Base-by-base conservation (phyloP, 2,797 vertebrate species). In the Falco rusticolus region DNA sequence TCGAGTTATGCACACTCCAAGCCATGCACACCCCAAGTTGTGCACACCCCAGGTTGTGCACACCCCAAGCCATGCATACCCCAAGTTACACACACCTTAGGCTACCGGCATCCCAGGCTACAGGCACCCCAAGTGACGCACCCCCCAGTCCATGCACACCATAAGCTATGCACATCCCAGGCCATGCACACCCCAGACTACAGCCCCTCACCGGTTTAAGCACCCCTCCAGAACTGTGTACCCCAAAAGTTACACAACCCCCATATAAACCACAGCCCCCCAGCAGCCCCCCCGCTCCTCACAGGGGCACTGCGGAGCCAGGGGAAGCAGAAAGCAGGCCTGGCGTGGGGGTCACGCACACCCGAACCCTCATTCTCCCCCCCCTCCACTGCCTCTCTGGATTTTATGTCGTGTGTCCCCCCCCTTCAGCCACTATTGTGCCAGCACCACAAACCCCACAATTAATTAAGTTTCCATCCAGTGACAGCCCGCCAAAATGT, bases 401-500 rank as follows among this genome's bases (percentile, higher is more conserved):
- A 81, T 93, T 89, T 66, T 6, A 48, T 37, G 37, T 37, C 37
- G 37, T 16, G 21, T 57, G 29, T 34, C 6, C n/a, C 22, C 14
- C 34, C 24, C n/a, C 25, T 37, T 34, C 96, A 82, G 91, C 75
- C 56, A 10, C 77, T 78, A 90, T 96, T 96, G 96, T 96, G 84
- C 79, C 57, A n/a, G 25, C 34, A 31, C 83, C 37, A 51, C 84
- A 93, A 81, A 85, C 79, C 84, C 85, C 69, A n/a, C 89, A 61
- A 96, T 96, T 97, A 96, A 96, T 97, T 95, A 97, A 77, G 82
- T 90, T 95, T 95, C 89, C 95, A 82, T 63, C 68, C 83, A 66
- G 90, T 95, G 96, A 97, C 94, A 93, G 96, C 96, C 97, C 96
- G 94, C 96, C 97, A 97, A 97, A 97, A 95, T 61, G 96, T 96